Base-by-base conservation (phyloP, 2,797 vertebrate genomes). In the Sebastes oblongus region DNA sequence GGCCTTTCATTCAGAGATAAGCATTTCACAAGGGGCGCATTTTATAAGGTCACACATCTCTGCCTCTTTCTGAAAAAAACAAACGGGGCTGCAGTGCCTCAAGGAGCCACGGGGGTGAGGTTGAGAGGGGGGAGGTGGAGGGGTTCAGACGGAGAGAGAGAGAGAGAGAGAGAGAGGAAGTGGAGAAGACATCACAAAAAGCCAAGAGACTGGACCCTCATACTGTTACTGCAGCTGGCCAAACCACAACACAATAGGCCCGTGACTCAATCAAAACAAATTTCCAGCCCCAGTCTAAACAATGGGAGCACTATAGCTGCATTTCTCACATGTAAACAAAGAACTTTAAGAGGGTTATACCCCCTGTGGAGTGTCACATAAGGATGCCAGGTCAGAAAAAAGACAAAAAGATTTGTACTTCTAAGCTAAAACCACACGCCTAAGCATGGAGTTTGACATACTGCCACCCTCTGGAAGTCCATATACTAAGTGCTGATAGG, bases 141-240 rank as follows among this genome's bases (percentile, higher is more conserved):
- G 42, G 52, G 29, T 68, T 8, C 8, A 39, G 59, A 25, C 5
- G 3, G 61, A 8, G 27, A 10, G 36, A 36, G 2, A 14, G 13
- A 42, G 39, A 42, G 13, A 46, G 66, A 73, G 80, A 74, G 56
- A 86, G 83, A 74, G 81, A 89, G 90, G 92, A 91, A 91, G 89
- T 75, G 27, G 74, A 85, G 85, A 91, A 93, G 89, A 92, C 92
- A 93, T 89, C 68, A 90, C 89, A 91, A 89, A 81, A 90, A 92
- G 87, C 86, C 14, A 72, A 64, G 58, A 90, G 88, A 90, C 88
- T 84, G 66, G 86, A 95, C 92, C 94, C 90, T 89, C 92, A 92
- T 91, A 87, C 86, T 89, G 90, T 92, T 91, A 75, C 89, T 84
- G 90, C 93, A 93, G 92, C 91, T 92, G 92, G 89, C 89, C 75